A percentile compares a stretch with the other conserved stretches of the same genome.
Evolutionary conservation across 1,140 invertebrate genomes (phyloP).

Genomic region (Calliphora vicina): DNA sequence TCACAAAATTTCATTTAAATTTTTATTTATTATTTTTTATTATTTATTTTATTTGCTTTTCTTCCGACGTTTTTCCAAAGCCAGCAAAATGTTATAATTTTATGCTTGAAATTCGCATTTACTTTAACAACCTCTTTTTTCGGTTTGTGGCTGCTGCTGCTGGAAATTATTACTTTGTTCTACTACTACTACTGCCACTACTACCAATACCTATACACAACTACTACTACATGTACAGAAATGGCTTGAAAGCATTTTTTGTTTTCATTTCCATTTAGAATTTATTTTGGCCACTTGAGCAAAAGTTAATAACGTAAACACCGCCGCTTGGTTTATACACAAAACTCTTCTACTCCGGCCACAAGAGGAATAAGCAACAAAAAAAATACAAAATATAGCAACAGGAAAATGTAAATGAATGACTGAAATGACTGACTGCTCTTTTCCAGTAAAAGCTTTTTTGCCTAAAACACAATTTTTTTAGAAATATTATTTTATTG

Average conservation of each 20-base stretch:
- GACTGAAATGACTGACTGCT: no score
- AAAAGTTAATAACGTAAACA: background rate
- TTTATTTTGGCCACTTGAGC: background rate
- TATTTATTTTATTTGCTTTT: background rate
- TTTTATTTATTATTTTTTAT: no score
- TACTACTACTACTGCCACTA: background rate
- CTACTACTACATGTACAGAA: background rate
- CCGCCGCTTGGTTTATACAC: background rate
- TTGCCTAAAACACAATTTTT: background rate
- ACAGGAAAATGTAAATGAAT: background rate
- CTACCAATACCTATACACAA: background rate
- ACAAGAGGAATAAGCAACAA: background rate
- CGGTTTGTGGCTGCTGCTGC: background rate
- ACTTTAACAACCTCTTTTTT: conserved; percentile 9
- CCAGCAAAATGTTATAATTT: background rate
- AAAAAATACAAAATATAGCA: background rate
- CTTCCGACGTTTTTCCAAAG: background rate
- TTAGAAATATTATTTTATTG: background rate
- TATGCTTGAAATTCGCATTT: conserved; percentile 6
- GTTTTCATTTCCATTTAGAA: background rate
- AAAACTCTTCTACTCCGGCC: background rate
- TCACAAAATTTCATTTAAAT: background rate
- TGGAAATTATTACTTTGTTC: conserved; percentile 2
- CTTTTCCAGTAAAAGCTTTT: background rate
- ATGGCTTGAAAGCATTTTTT: background rate